A percentile compares a stretch with the other conserved stretches of the same genome.
These are phyloP conservation scores for Campoletis raptor DNA, from an alignment of 2,888 invertebrate species.

Conservation along the genomic window DNA sequence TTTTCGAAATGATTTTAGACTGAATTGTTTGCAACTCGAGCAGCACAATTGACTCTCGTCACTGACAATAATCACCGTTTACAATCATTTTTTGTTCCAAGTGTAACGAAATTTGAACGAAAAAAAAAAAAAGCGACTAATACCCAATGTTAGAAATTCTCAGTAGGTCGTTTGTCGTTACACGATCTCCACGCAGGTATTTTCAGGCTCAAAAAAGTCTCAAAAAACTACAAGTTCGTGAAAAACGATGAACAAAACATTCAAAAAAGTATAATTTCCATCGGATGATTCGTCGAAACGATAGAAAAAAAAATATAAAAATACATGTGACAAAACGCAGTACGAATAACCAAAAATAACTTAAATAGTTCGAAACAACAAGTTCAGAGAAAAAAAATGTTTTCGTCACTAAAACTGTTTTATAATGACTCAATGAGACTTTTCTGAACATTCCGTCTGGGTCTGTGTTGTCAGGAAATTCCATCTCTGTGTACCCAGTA, in stretches of 20 bases:
- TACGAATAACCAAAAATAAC: not conserved
- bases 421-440: not conserved
- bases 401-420: not conserved
- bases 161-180: constrained; percentile 29
- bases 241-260: constrained; percentile 12
- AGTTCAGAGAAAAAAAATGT: not conserved
- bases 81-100: constrained; percentile 39
- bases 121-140: constrained; percentile 43
- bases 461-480: constrained; percentile 6
- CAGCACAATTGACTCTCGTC: constrained; percentile 34
- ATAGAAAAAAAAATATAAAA: not conserved
- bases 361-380: not conserved
- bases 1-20: constrained; percentile 32
- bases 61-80: constrained; percentile 61
- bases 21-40: constrained; percentile 33
- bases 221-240: not conserved
- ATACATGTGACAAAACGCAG: not conserved
- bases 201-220: constrained; percentile 3
- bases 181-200: not conserved
- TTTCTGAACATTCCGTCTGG: not conserved
- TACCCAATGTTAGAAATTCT: constrained; percentile 35
- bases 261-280: not conserved
- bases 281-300: not conserved
- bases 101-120: constrained; percentile 37
- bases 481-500: constrained; percentile 45